Percentiles rank a stretch among this genome's conserved stretches.
These are phyloP conservation scores for Arge pagana DNA, from an alignment of 2,888 invertebrate genomes.

Conservation along the genomic window DNA sequence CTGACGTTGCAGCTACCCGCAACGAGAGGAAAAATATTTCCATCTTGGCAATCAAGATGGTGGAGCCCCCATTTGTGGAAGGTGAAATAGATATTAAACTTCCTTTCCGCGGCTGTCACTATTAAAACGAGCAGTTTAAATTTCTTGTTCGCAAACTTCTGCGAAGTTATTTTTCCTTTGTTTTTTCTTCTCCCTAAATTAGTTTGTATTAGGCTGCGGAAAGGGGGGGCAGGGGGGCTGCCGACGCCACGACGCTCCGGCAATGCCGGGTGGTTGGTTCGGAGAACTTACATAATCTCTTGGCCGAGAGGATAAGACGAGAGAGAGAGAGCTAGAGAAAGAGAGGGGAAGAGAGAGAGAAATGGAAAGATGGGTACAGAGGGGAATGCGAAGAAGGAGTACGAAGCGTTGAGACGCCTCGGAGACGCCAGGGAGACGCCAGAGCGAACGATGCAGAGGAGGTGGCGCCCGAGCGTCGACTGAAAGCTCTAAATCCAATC, in stretches of 20 bases:
- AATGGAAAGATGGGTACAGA: slow-evolving; percentile 18
- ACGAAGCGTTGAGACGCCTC: slow-evolving; percentile 26
- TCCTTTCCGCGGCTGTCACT: too few species aligned
- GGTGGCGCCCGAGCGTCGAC: slow-evolving; percentile 24
- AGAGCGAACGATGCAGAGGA: slow-evolving; percentile 20
- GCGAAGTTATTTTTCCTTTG: background rate
- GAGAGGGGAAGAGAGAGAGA: slow-evolving; percentile 25
- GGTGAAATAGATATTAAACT: too few species aligned
- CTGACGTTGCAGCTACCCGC: too few species aligned
- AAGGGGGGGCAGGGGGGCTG: slow-evolving; percentile 4
- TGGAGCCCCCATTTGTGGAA: too few species aligned
- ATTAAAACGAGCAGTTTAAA: background rate
- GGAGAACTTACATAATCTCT: too few species aligned
- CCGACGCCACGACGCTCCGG: slow-evolving; percentile 5
- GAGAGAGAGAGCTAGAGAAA: too few species aligned
- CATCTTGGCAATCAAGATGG: too few species aligned
- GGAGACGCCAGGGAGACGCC: slow-evolving; percentile 24
- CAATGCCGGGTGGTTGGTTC: background rate
- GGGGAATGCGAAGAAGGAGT: slow-evolving; percentile 18
- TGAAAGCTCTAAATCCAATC: slow-evolving; percentile 52
- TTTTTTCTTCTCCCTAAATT: slow-evolving; percentile 3
- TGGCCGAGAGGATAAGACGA: slow-evolving; percentile 34
- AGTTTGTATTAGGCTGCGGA: background rate
- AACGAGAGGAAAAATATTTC: too few species aligned
- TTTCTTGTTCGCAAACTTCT: background rate